Base-by-base conservation (phyloP, 1,140 invertebrate species). In the Helicoverpa armigera region DNA sequence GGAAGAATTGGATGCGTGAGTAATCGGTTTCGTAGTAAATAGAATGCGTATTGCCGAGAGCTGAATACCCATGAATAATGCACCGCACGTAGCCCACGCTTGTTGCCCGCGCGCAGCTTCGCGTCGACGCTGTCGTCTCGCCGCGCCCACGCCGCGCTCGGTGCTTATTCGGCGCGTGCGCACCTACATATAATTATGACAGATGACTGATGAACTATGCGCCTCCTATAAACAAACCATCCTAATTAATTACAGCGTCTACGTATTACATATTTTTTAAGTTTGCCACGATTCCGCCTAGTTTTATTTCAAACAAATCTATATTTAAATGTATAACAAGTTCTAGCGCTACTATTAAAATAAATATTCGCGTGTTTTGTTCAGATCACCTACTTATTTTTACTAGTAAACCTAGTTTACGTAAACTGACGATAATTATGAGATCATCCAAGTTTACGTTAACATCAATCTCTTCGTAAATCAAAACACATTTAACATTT, bases 181-280 rank as follows among this genome's bases (percentile, higher is more conserved):
- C 81, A 73, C 74, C 76, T 65, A 82, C n/a, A 23, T 43, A 58
- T 18, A 48, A 65, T 81, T 80, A 84, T 81, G 69, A 82, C 83
- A 76, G 58, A 60, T 60, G 23, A 23, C 23, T 85, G 82, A 82
- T 81, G 80, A 65, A 61, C 53, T 72, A 60, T 56, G 73, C 65
- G 80, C 74, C 35, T 79, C 81, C 81, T 81, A 83, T 69, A n/a
- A 69, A 29, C 18, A 65, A 50, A 77, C 51, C 35, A 67, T 48
- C 16, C 50, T 70, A 70, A 70, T 67, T 67, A 50, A 67, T 67
- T 50, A 48, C 7, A 67, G 43, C 48, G 12, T 10, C 3, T 48
- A 48, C 5, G 35, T 11, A 48, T n/a, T 4, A 3, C 0, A 43
- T 16, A 13, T 13, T 12, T 67, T 48, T 48, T 18, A 11, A 16